These are phyloP conservation scores for Cotesia congregata DNA, from an alignment of 2,888 invertebrate genomes.

Conservation along the genomic window DNA sequence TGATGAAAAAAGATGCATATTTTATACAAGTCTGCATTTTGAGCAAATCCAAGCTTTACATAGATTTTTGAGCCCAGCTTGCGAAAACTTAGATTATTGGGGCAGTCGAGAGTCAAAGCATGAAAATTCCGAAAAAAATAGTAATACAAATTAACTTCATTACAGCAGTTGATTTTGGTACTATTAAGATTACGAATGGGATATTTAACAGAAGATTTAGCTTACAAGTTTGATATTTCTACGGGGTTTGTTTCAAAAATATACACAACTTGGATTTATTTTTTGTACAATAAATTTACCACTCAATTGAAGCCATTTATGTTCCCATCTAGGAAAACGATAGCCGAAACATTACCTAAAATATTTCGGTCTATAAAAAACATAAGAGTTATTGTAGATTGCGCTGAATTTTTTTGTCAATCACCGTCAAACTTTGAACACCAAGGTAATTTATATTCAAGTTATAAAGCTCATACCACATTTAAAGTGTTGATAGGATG, in stretches of 20 bases:
- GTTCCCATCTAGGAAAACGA: conserved; percentile 13
- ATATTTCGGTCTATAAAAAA: background rate
- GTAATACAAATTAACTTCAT: conserved; percentile 3
- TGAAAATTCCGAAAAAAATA: background rate
- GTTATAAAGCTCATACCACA: conserved; percentile 51
- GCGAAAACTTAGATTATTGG: too few relatives aligned
- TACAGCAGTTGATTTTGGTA: conserved; percentile 12
- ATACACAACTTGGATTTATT: conserved; percentile 5
- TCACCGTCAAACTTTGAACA: conserved; percentile 50
- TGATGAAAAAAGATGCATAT: too few relatives aligned
- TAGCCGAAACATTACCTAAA: conserved; percentile 18
- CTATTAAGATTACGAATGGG: conserved; percentile 11
- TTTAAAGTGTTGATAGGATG: conserved; percentile 51
- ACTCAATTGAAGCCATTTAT: background rate
- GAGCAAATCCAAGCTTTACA: too few relatives aligned
- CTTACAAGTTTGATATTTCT: conserved; percentile 25
- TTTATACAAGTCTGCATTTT: too few relatives aligned
- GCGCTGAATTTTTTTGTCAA: conserved; percentile 51
- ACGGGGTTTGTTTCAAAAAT: background rate
- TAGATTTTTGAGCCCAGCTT: too few relatives aligned
- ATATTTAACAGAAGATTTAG: conserved; percentile 16
- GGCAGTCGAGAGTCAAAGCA: too few relatives aligned
- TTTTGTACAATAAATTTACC: conserved; percentile 11
- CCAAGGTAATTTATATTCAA: conserved; percentile 51
- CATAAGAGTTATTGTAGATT: conserved; percentile 44